Evolutionary conservation across 2,113 vertebrate genomes (phyloP), one percentile per base, ranked within the genome.

Genomic region (Neomonachus schauinslandi): DNA sequence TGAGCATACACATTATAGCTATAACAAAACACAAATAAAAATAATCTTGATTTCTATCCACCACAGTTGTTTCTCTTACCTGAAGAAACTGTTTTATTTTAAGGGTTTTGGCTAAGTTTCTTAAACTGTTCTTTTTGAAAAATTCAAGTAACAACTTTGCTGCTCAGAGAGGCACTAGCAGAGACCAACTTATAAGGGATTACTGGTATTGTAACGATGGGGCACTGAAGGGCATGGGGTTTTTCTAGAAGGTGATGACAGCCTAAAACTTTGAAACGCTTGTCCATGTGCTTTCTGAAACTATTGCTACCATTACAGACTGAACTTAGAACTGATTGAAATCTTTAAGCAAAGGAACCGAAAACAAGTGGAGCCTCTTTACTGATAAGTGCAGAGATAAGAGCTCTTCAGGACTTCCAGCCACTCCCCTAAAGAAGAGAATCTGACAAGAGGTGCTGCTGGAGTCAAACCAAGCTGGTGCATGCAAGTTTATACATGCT

Each of bases 171-270:
- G 24, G 2, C 61, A 72, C 26, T 49, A 39, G 2, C n/a, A 33
- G 7, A 65, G 39, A 18, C 19, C 21, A 69, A 63, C 6, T 39
- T 39, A 13, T 59, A 46, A 96, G n/a, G n/a, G 14, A 6, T 53
- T 5, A 21, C 7, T 71, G 19, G 4, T 12, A 61, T 33, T 9
- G 3, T 87, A 71, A 55, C 22, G 55, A 22, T 53, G 16, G 0
- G 22, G 11, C 3, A 46, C 4, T 8, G 46, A 53, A 9, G 22
- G 8, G 0, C 9, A 21, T 3, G 15, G 24, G 12, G 2, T 36
- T 76, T 87, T 36, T 65, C 51, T 59, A 67, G 42, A 18, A 21
- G 55, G 10, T 2, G 82, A 26, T 67, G 76, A 49, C 42, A n/a
- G 16, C 33, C 5, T 26, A 65, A 46, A 0, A 1, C 7, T 59